A percentile compares a stretch with the other conserved stretches of the same genome.
Evolutionary conservation across 2,888 invertebrate genomes (phyloP).

Genomic region (Perithous albicinctus): DNA sequence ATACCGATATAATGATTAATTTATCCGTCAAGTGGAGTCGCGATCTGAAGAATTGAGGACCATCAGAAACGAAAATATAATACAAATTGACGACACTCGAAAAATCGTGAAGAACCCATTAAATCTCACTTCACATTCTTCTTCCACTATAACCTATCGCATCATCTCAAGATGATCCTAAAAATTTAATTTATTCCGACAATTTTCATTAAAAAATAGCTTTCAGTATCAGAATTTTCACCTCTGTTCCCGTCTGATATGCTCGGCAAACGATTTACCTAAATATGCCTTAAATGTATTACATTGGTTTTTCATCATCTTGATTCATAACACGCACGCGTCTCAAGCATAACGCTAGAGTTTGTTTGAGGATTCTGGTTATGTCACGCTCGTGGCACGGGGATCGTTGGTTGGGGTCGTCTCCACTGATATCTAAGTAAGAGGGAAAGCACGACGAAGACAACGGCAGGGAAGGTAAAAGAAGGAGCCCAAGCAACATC

Average conservation of each 20-base stretch:
- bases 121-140: neutral
- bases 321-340: constrained; percentile 5
- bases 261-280: constrained; percentile 5
- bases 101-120: neutral
- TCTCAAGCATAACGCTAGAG: neutral
- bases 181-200: neutral
- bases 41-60: neutral
- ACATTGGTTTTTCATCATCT: neutral
- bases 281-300: neutral
- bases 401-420: neutral
- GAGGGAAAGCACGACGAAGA: neutral
- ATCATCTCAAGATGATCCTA: too few relatives aligned
- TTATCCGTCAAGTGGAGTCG: neutral
- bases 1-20: constrained; percentile 29
- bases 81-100: neutral
- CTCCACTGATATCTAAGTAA: neutral
- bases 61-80: neutral
- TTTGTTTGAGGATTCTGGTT: constrained; percentile 29
- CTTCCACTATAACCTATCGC: neutral
- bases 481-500: constrained; percentile 49
- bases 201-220: neutral
- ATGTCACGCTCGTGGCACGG: neutral
- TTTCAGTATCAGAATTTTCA: neutral
- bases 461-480: neutral
- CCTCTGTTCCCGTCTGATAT: neutral